Evolutionary conservation across 2,113 vertebrate genomes (phyloP).

Genomic region (Centropristis striata): DNA sequence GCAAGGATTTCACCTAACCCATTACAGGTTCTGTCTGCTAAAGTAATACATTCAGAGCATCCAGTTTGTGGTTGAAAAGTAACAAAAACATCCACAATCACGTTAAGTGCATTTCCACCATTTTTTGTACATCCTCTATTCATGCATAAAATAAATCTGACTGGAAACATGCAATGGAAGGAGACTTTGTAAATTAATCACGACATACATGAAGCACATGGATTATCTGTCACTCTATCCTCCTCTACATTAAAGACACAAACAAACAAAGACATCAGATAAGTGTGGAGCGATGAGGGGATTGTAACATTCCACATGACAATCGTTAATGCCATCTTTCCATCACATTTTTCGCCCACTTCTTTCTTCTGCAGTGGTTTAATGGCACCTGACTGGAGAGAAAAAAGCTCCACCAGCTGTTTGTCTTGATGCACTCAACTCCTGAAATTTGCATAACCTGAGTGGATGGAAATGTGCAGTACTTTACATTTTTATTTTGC

Average conservation of each 20-base stretch:
- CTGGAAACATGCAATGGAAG: background rate
- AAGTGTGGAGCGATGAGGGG: background rate
- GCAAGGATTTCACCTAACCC: background rate
- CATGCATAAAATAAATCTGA: background rate
- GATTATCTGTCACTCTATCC: background rate
- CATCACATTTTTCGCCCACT: too few relatives aligned
- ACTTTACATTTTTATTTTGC: too few relatives aligned
- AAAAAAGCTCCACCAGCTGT: too few relatives aligned
- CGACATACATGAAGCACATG: background rate
- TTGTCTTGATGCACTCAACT: too few relatives aligned
- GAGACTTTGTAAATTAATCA: background rate
- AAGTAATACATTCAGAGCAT: background rate
- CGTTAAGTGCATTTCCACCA: background rate
- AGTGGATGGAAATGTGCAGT: too few relatives aligned
- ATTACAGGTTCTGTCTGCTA: background rate
- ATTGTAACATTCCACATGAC: background rate
- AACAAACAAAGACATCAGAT: background rate
- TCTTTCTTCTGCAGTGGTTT: too few relatives aligned
- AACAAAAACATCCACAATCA: background rate
- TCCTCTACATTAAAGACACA: background rate
- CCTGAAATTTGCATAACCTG: too few relatives aligned
- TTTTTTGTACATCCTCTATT: background rate
- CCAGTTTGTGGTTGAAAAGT: background rate
- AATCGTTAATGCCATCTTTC: background rate
- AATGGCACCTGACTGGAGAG: too few relatives aligned